Evolutionary conservation across 2,797 vertebrate genomes (phyloP), one percentile per base, ranked within the genome.

Genomic region (Myiotriccus ornatus): DNA sequence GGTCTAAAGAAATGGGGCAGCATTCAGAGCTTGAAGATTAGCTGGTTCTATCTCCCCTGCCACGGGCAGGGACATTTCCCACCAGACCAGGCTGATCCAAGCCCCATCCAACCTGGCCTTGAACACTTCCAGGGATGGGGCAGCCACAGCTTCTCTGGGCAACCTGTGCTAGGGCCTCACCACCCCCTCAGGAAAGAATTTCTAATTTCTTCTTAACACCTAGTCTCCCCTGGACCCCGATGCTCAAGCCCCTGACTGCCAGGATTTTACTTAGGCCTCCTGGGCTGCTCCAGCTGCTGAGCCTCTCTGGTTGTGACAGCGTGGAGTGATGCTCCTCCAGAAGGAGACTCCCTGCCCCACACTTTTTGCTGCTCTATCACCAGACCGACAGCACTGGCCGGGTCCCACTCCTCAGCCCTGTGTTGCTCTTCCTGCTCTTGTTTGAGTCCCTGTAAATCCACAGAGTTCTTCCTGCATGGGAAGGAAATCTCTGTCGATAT

Each of bases 401-500:
- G 16, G 11, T 30, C 19, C 53, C 25, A 30, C 14, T 67, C 34
- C 39, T 76, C n/a, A 68, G 32, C 43, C 64, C 32, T 88, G 5
- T 16, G 6, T 79, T 19, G 3, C 24, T 67, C 63, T 74, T 90
- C 24, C 18, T 3, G 2, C 25, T 69, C 37, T 62, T 5, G 3
- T 50, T 62, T 43, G 46, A 76, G 50, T 9, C 32, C 10, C 52
- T 6, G 6, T 75, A 64, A 78, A 88, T 49, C 70, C 50, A 34
- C 17, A 12, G 41, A 18, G 13, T 19, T 43, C 3, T 47, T 84
- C 21, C 50, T 64, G 59, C 37, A 24, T 37, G n/a, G 57, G 69
- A 73, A 75, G 79, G 87, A 89, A 77, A 55, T 79, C 69, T 92
- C 81, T 30, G 19, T 67, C 0, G 1, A 18, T 97, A 57, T 95